Evolutionary conservation across 2,797 vertebrate genomes (phyloP), one percentile per base, ranked within the genome.

Genomic region (Otus scops): DNA sequence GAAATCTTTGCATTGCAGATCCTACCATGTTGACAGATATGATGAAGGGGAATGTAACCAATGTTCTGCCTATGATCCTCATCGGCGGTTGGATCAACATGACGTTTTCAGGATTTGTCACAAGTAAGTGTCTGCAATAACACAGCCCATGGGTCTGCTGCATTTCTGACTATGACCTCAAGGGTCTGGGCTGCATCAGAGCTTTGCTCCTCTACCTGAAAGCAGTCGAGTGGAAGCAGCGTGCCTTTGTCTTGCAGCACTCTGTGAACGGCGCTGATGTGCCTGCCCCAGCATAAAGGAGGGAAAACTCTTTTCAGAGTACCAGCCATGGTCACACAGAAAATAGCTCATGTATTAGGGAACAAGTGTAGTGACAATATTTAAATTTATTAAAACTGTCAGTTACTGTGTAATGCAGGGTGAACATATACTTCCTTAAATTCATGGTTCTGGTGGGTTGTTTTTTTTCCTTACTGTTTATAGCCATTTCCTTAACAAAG

Each of bases 41-140:
- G 99, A 99, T 99, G 99, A 99, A 99, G 96, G 99, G 99, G 92
- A 99, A 99, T 30, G 99, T 99, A 82, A 99, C 99, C 59, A 99
- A 99, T 6, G 99, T 99, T 51, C 98, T 99, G 95, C 99, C 99
- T 45, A 99, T 99, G 99, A 99, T 99, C 96, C 99, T 99, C 73
- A 99, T 99, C 3, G 99, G 99, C 27, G 99, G 99, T 11, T 99
- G 99, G 99, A 99, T 99, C 97, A 99, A 99, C 97, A 99, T 99
- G 99, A 99, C 99, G 2, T 99, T 99, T 96, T 99, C 99, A 5
- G 99, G 99, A 95, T 99, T 99, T 98, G 99, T 99, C 89, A 99
- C 99, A 96, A 99, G 99, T 99, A 98, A 98, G 98, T 96, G 34
- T 59, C 47, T 41, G 32, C 27, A 57, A 13, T 77, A 38, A 45